Evolutionary conservation across 1,140 invertebrate genomes (phyloP), one percentile per base, ranked within the genome.

Genomic region (Nephila pilipes): DNA sequence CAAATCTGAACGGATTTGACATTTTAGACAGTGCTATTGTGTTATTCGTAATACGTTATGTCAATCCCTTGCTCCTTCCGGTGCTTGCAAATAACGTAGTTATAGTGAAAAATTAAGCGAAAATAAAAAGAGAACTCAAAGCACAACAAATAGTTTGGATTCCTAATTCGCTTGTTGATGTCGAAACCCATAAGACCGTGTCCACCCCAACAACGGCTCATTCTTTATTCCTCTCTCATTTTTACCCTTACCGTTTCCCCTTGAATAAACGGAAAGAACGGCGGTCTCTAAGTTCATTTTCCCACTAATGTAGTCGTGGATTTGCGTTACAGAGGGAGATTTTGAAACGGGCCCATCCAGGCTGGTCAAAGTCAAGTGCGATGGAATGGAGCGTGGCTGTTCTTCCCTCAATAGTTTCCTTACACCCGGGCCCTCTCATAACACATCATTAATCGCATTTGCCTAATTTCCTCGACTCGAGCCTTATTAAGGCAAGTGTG

Each of bases 361-460:
- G 54, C 36, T 87, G 85, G 85, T 87, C 58, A 63, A 87, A 58
- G 63, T 90, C 85, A 36, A 90, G 46, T 57, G 88, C 88, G 60
- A 90, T 25, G 88, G 88, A 90, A 90, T 90, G 88, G 65, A 90
- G 88, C 88, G 75, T 90, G 54, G 65, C 88, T 90, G 69, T 75
- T 75, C 69, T 75, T 89, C 69, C 85, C 87, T 46, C 87, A 89
- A 89, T 79, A 89, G 60, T 89, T 91, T 91, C 89, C 46, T 83
- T 63, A 85, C 83, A 83, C 63, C 91, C 81, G 46, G 91, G 69
- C 69, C 81, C 58, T 92, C 91, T 87, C 91, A 87, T 93, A 93
- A 93, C 91, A 87, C 83, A 63, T 93, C 91, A 93, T 93, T 93
- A 93, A 93, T 93, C 91, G 83, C 91, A 93, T 93, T 93, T 93